Base-by-base conservation (phyloP, 2,113 vertebrate genomes). In the Actenoides hombroni region DNA sequence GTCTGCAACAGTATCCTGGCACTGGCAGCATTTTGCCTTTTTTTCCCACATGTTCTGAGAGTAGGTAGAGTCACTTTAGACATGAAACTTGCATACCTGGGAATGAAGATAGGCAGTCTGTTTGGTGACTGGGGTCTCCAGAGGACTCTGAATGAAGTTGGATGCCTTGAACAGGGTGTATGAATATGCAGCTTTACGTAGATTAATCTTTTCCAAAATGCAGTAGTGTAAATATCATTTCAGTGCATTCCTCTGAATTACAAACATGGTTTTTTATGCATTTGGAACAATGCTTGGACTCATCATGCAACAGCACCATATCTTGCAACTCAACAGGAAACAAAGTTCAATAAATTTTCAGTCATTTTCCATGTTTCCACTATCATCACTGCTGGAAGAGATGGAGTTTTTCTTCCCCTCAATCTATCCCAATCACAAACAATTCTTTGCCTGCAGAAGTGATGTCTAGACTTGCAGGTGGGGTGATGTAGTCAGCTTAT, bases 401-500 rank as follows among this genome's bases (percentile, higher is more conserved):
- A 51, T 12, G 24, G 9, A 4, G 0, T 13, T 85, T 82, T 80
- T 24, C 19, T 7, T 77, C 17, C 31, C 13, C 16, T 74, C 48
- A 25, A 2, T 77, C 33, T 53, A 28, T 44, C 39, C 13, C 53
- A 51, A 6, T 5, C 10, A n/a, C 17, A 79, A 91, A 71, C 21
- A 44, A 5, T 7, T 23, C 4, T 40, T 60, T 67, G 9, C 14
- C n/a, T 10, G 18, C 23, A 37, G 49, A 92, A 76, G 31, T 1
- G 0, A 69, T 0, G 0, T 26, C 19, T 51, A 35, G 46, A 49
- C 79, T 87, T 83, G 40, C 3, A 7, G 44, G 33, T 7, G 29
- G 13, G 11, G 11, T 39, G 18, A 3, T 57, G 7, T 10, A 56
- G 16, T 48, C 15, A 79, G 35, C 29, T 64, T 78, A 20, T 53